Percentiles rank a stretch among this genome's conserved stretches.
Conservation (phyloP, 1,140 invertebrate species). For the Micrasema longulum region DNA sequence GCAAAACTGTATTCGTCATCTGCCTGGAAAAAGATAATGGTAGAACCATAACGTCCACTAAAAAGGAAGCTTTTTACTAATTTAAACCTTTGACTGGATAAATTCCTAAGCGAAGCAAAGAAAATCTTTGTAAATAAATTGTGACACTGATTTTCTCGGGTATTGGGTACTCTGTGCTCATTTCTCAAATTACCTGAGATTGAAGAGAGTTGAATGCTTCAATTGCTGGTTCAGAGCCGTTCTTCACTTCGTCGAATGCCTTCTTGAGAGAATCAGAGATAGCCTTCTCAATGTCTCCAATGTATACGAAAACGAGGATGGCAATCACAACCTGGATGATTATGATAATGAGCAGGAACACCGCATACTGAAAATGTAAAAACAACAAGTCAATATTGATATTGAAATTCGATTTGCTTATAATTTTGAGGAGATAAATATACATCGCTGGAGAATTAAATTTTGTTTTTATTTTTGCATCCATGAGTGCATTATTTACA, state of each 20-base stretch:
- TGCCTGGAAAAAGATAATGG: no score
- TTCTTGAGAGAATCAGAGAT: constrained; percentile 64
- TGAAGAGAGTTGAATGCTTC: constrained; percentile 68
- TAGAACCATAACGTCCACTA: no score
- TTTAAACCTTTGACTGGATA: not conserved
- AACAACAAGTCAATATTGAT: no score
- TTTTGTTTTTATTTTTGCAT: no score
- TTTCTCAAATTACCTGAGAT: constrained; percentile 62
- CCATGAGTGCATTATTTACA: no score
- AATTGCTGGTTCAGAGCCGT: constrained; percentile 52
- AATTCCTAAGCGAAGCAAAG: not conserved
- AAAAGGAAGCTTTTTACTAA: not conserved
- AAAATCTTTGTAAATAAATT: no score
- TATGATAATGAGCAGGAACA: constrained; percentile 73
- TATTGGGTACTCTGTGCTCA: not conserved
- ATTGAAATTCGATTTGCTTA: no score
- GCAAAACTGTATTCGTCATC: no score
- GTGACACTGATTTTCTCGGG: no score
- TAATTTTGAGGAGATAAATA: no score
- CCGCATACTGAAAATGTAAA: constrained; percentile 70
- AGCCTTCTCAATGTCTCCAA: constrained; percentile 62
- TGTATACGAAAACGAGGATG: constrained; percentile 70
- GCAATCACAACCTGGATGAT: constrained; percentile 74
- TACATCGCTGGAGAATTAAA: no score
- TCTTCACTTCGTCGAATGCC: constrained; percentile 64